Conservation (phyloP, 2,113 vertebrate genomes). For the Laterallus jamaicensis region DNA sequence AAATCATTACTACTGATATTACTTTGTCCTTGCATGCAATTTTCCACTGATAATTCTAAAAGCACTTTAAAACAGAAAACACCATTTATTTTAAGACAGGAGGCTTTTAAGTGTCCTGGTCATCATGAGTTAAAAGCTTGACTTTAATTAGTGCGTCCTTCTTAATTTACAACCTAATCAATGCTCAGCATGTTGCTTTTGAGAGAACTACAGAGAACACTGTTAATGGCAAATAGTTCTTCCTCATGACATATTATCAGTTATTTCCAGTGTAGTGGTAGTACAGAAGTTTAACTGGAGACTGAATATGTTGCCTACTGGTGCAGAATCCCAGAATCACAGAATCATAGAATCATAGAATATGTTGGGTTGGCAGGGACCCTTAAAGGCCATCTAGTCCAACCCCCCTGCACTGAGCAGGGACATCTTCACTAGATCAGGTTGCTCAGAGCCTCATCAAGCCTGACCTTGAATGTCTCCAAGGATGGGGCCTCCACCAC, state of each 20-base stretch:
- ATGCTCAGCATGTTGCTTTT: neutral
- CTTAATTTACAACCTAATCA: neutral
- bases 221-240: neutral
- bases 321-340: neutral
- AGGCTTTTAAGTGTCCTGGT: neutral
- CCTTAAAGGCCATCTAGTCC: too few relatives aligned
- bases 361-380: too few relatives aligned
- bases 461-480: too few relatives aligned
- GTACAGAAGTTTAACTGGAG: neutral
- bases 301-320: neutral
- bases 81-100: neutral
- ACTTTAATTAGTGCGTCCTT: neutral
- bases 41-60: neutral
- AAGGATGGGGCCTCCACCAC: too few relatives aligned
- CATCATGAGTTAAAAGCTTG: neutral
- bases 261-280: neutral
- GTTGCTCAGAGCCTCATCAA: too few relatives aligned
- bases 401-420: too few relatives aligned
- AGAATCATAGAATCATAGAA: too few relatives aligned
- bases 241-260: neutral
- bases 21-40: neutral
- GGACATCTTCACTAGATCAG: too few relatives aligned
- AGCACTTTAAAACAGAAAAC: neutral
- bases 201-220: neutral
- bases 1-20: neutral